A percentile compares a stretch with the other conserved stretches of the same genome.
Evolutionary conservation across 1,140 invertebrate species (phyloP).

Genomic region (Dolichoris vasculosae): DNA sequence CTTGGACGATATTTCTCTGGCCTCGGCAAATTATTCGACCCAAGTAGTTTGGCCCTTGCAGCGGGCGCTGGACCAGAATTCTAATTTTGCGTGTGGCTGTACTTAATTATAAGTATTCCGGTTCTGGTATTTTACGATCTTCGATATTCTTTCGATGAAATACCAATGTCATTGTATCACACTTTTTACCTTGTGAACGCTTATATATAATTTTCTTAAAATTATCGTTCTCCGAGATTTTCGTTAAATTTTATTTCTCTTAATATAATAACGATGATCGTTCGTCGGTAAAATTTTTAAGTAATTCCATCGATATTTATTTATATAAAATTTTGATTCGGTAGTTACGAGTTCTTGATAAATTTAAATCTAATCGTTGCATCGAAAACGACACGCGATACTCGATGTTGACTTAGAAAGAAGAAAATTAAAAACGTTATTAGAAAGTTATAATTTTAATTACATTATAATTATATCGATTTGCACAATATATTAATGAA

Average conservation of each 20-base stretch:
- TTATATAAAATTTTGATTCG: not conserved
- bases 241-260: not conserved
- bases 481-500: no score
- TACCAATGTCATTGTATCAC: not conserved
- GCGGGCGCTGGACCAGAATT: slow-evolving; percentile 12
- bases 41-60: slow-evolving; percentile 17
- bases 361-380: not conserved
- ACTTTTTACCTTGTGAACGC: not conserved
- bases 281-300: not conserved
- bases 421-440: not conserved
- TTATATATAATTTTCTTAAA: not conserved
- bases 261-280: not conserved
- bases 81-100: slow-evolving; percentile 21
- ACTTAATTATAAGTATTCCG: not conserved
- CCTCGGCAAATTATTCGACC: slow-evolving; percentile 39
- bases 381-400: not conserved
- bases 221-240: not conserved
- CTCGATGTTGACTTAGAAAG: not conserved
- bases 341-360: not conserved
- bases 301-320: not conserved
- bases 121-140: not conserved
- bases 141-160: not conserved
- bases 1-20: slow-evolving; percentile 36
- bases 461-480: no score
- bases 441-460: not conserved